Conservation (phyloP, 92 coral and sea anemone genomes). For the Umimayanthus chanpuru region DNA sequence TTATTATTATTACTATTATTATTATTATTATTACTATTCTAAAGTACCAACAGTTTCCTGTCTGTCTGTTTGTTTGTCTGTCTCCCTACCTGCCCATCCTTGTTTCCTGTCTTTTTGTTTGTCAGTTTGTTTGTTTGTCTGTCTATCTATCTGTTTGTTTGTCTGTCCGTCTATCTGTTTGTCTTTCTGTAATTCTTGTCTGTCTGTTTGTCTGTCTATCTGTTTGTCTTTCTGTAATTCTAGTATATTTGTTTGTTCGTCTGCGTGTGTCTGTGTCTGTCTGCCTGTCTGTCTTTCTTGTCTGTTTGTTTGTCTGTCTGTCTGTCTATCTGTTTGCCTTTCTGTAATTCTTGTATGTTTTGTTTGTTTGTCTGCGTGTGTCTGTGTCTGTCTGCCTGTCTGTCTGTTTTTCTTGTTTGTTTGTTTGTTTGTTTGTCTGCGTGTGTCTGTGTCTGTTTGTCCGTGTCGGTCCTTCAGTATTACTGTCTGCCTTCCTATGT, state of each 20-base stretch:
- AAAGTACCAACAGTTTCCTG: too few relatives aligned
- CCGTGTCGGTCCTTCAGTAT: neutral
- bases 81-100: neutral
- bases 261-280: too few relatives aligned
- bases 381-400: too few relatives aligned
- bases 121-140: neutral
- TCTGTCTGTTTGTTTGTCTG: neutral
- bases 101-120: neutral
- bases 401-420: too few relatives aligned
- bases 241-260: neutral
- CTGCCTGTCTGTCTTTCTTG: too few relatives aligned
- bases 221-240: too few relatives aligned
- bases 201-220: neutral
- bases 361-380: neutral
- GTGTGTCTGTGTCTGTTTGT: neutral
- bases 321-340: too few relatives aligned
- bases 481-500: neutral
- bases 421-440: too few relatives aligned
- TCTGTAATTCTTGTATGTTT: neutral
- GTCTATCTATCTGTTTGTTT: neutral
- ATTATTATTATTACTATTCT: neutral
- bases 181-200: neutral
- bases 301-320: too few relatives aligned
- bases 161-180: neutral
- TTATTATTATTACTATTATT: neutral